phyloP scores from a whole-genome alignment of 2,113 vertebrate genomes.

The Myrmecobius fasciatus region DNA sequence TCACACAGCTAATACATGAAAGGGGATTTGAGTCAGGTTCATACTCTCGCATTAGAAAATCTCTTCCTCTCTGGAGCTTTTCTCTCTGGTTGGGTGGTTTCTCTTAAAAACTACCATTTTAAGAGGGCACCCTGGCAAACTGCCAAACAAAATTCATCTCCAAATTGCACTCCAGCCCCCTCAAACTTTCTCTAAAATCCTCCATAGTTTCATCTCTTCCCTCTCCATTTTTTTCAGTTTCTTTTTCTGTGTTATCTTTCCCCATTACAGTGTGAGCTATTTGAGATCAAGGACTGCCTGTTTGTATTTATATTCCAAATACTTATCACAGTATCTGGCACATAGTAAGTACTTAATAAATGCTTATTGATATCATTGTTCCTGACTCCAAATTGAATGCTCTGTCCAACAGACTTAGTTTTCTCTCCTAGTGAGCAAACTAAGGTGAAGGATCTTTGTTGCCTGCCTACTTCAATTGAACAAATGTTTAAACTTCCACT shows the following conservation, averaged over 20 bases:
- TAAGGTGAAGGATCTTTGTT: background rate
- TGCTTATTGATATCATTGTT: background rate
- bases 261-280: background rate
- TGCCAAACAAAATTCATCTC: background rate
- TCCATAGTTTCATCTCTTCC: background rate
- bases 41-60: background rate
- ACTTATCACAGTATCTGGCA: background rate
- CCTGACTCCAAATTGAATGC: background rate
- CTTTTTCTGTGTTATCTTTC: background rate
- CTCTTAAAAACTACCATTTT: background rate
- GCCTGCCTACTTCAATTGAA: background rate
- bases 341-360: background rate
- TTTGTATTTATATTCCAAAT: background rate
- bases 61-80: background rate
- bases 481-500: background rate
- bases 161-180: background rate
- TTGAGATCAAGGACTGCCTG: background rate
- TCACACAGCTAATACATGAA: background rate
- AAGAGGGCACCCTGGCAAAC: too few relatives aligned
- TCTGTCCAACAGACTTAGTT: background rate
- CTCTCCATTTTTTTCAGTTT: background rate
- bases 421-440: background rate
- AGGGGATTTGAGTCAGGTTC: background rate
- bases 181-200: background rate
- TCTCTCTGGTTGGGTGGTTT: background rate